phyloP scores from a whole-genome alignment of 2,113 vertebrate genomes.

The Camarhynchus parvulus region DNA sequence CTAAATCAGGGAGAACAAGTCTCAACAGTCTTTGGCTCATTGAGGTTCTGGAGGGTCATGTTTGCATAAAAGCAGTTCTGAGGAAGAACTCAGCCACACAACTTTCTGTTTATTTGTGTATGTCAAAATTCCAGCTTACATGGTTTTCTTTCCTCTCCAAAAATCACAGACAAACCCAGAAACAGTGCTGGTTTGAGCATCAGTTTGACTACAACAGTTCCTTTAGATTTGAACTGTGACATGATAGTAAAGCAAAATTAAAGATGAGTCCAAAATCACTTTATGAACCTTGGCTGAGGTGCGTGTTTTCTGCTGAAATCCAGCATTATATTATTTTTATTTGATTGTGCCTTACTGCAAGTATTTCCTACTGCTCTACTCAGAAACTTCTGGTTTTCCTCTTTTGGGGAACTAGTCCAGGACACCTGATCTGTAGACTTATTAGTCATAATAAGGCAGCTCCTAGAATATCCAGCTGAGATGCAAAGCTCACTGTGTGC shows the following conservation, averaged over 20 bases:
- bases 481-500: background rate
- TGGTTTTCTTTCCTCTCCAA: background rate
- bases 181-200: background rate
- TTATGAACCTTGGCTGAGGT: background rate
- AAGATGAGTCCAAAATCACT: background rate
- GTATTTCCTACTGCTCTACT: background rate
- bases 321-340: background rate
- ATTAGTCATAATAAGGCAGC: background rate
- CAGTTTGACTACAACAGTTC: background rate
- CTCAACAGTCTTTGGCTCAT: slow-evolving; percentile 6
- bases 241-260: background rate
- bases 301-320: background rate
- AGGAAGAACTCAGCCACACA: background rate
- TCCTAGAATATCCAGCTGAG: background rate
- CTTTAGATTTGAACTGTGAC: background rate
- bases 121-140: background rate
- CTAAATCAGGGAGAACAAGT: slow-evolving; percentile 34
- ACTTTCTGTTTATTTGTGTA: slow-evolving; percentile 4
- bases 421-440: background rate
- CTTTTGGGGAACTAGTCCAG: background rate
- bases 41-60: background rate
- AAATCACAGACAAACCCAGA: background rate
- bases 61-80: slow-evolving; percentile 32
- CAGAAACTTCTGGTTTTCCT: background rate
- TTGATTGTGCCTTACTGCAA: background rate